Base-by-base conservation (phyloP, 2,888 invertebrate genomes). In the Strigamia transsilvanica region DNA sequence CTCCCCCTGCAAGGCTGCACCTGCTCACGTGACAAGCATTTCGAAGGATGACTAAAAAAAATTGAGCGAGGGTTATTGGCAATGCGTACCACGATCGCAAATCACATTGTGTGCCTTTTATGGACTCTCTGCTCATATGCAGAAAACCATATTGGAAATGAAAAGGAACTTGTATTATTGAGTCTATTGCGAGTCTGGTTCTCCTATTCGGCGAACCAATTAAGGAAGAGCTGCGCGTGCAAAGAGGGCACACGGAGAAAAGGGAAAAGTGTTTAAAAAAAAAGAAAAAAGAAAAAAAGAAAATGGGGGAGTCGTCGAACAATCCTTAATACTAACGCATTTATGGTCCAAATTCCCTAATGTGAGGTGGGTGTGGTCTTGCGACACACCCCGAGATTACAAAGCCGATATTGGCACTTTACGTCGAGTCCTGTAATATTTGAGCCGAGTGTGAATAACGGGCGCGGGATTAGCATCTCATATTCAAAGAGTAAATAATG, bases 271-370 rank as follows among this genome's bases (percentile, higher is more conserved):
- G 27, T n/a, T 15, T 18, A 18, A 56, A 73, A 73, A 73, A 6
- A n/a, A 73, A 73, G 13, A n/a, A 73, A 15, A 73, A 32, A 73
- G 7, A 66, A 12, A 66, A 21, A 61, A 61, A n/a, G 9, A 21
- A n/a, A 15, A 23, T 15, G 12, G 32, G 73, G 73, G 73, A 32
- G 32, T 27, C 32, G 32, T 73, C 73, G 73, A 73, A 73, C 73
- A 73, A 27, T 73, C 73, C 32, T 73, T 73, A 73, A 73, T 73
- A 73, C 73, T 73, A 73, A 73, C 73, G 73, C 73, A 73, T 73
- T 73, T 73, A 73, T 73, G 73, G 73, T 73, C 73, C 73, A 73
- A 73, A 73, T 73, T 73, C 73, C 73, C 73, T 73, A 73, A 73
- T 73, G 73, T 73, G 73, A 32, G 73, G 73, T 73, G 73, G 73